Evolutionary conservation across 2,113 vertebrate genomes (phyloP).

Genomic region (Vulpes ferrilata): DNA sequence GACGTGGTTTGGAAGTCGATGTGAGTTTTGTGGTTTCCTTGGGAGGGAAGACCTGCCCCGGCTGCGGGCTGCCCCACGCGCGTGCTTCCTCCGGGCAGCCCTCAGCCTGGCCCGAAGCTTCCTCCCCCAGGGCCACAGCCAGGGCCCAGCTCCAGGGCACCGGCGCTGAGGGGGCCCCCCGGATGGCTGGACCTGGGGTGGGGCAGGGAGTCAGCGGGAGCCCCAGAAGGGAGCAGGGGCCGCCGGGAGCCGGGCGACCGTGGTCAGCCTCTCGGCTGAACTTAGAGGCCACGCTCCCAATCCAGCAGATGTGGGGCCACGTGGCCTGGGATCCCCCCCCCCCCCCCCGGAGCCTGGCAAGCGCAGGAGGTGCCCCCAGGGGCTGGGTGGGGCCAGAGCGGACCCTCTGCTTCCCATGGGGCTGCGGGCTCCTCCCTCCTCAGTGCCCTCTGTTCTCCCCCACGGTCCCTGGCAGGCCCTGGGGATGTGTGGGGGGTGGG

Average conservation of each 20-base stretch:
- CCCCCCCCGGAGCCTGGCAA: neutral
- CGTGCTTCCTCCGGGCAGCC: neutral
- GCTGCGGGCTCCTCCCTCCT: neutral
- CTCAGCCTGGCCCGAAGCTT: neutral
- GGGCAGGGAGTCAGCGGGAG: neutral
- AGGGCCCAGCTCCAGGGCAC: neutral
- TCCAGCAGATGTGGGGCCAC: neutral
- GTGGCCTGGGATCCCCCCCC: neutral
- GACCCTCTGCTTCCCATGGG: neutral
- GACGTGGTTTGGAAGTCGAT: neutral
- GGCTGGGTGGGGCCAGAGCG: neutral
- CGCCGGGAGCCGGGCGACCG: neutral
- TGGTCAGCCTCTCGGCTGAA: neutral
- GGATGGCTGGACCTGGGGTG: neutral
- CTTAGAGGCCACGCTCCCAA: neutral
- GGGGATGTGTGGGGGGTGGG: accelerated
- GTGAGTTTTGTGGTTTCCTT: neutral
- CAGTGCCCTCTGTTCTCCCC: neutral
- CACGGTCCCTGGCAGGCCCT: neutral
- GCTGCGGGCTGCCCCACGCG: neutral
- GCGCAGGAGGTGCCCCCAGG: neutral
- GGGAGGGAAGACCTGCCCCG: accelerated
- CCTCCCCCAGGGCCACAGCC: neutral
- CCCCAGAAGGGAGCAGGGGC: neutral
- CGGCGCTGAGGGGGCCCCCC: neutral